Base-by-base conservation (phyloP, 2,797 vertebrate species). In the Parauchenoglanis punctatus region DNA sequence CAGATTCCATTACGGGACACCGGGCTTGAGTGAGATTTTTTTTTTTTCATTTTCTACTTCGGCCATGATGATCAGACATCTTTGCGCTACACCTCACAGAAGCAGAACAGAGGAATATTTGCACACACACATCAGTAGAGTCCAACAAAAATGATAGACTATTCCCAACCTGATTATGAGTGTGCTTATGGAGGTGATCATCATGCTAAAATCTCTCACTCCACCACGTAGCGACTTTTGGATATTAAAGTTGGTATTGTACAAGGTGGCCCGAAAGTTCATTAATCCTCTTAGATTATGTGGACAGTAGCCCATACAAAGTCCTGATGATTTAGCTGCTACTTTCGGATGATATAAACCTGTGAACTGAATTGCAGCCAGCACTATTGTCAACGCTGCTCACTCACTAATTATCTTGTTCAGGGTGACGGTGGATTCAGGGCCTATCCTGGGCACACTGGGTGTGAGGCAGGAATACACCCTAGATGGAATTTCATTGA, bases 1-100 rank as follows among this genome's bases (percentile, higher is more conserved):
- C 97, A 99, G 98, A 99, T 99, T 99, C 97, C 97, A 99, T 99
- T 99, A 98, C 95, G 96, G 97, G 96, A 97, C 97, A 97, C 96
- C 96, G 96, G 95, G 97, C 97, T 97, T 97, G 97, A 97, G 97
- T 98, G 96, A 97, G 97, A 97, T 97, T 97, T 97, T 97, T 63
- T 20, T 56, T 44, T 28, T 31, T 97, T 97, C 63, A 72, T 96
- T 96, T 96, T 65, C 59, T 46, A 84, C 75, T 85, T 97, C 96
- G 96, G 97, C 96, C 97, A 96, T 97, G 96, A 97, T 98, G 97
- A 99, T 99, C 97, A 97, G 96, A 98, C 97, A 96, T 44, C 95
- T 96, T 98, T 97, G 98, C 96, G 97, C 98, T 97, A 98, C 97
- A 97, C 97, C 97, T 97, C 97, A 96, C 96, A 97, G 96, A 80